Evolutionary conservation across 2,888 invertebrate species (phyloP), one percentile per base, ranked within the genome.

Genomic region (Netelia fuscicornis): DNA sequence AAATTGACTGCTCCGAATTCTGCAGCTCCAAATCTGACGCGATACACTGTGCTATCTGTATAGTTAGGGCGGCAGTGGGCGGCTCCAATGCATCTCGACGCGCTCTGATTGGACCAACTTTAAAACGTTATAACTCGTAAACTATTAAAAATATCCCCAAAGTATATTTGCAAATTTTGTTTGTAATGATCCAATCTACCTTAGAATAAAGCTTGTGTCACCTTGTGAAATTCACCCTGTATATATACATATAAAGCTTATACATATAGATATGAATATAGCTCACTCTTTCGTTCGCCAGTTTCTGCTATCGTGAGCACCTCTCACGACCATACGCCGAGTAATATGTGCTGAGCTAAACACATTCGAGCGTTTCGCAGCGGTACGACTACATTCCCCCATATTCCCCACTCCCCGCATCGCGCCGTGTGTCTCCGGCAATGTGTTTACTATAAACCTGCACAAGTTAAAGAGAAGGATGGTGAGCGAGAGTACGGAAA

Each of bases 311-410:
- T 75, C 62, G 74, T 52, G 62, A 75, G 64, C 74, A 64, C 52
- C 64, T 75, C 75, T 52, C 72, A 17, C 75, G 74, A 74, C 75
- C 56, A 64, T 76, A 75, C 62, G 52, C 68, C 70, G 70, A 84
- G 71, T 64, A 56, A 81, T 67, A 71, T 76, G 67, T 79, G 83
- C 67, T 54, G 68, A 82, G 70, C 82, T 65, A 77, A 82, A 77
- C 77, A 82, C 76, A 77, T 77, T 71, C 70, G 58, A 60, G 62
- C 44, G 71, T 64, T 64, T 64, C 52, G 42, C 62, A 37, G 64
- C 62, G 58, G 13, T 17, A 20, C 37, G 52, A 48, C 74, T 62
- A 48, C 3, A 48, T 48, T 25, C 10, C 64, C 20, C 48, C n/a
- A 17, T 17, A 6, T 30, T 58, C 11, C 13, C 6, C 20, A 6